phyloP scores from a whole-genome alignment of 2,113 vertebrate species.

The Nerophis ophidion region DNA sequence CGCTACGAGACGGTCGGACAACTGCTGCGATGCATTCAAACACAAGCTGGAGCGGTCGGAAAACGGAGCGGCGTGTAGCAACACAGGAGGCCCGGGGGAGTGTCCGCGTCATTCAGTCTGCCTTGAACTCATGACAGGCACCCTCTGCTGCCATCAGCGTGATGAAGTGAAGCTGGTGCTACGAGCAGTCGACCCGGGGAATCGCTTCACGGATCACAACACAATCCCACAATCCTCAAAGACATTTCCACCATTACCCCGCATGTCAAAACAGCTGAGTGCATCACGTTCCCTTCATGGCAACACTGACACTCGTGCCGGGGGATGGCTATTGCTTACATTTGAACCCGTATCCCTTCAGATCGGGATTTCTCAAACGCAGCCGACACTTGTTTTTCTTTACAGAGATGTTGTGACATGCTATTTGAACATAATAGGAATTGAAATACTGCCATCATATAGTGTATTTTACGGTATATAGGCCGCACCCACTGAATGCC shows the following conservation, averaged over 20 bases:
- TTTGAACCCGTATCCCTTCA: too few species aligned
- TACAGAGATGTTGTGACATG: too few species aligned
- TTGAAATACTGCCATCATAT: too few species aligned
- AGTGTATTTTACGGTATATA: too few species aligned
- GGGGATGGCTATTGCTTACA: too few species aligned
- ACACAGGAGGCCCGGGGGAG: slow-evolving; percentile 41
- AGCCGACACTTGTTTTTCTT: too few species aligned
- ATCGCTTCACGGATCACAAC: slow-evolving; percentile 61
- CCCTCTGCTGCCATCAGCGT: slow-evolving; percentile 55
- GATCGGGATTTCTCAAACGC: too few species aligned
- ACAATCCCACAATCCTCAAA: slow-evolving; percentile 47
- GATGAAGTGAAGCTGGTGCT: slow-evolving; percentile 60
- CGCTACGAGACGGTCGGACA: slow-evolving; percentile 23
- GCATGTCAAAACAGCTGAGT: slow-evolving; percentile 48
- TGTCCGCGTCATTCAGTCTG: slow-evolving; percentile 51
- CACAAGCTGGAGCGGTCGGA: slow-evolving; percentile 3
- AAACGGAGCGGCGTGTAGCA: slow-evolving; percentile 19
- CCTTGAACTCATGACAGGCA: slow-evolving; percentile 58
- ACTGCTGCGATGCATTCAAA: slow-evolving; percentile 24
- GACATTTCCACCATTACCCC: slow-evolving; percentile 40
- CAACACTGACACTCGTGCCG: slow-evolving; percentile 21
- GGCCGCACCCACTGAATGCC: too few species aligned
- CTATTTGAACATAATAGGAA: too few species aligned
- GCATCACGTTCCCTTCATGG: slow-evolving; percentile 29
- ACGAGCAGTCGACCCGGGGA: slow-evolving; percentile 48